Evolutionary conservation across 1,140 invertebrate species (phyloP), one percentile per base, ranked within the genome.

Genomic region (Uloborus diversus): DNA sequence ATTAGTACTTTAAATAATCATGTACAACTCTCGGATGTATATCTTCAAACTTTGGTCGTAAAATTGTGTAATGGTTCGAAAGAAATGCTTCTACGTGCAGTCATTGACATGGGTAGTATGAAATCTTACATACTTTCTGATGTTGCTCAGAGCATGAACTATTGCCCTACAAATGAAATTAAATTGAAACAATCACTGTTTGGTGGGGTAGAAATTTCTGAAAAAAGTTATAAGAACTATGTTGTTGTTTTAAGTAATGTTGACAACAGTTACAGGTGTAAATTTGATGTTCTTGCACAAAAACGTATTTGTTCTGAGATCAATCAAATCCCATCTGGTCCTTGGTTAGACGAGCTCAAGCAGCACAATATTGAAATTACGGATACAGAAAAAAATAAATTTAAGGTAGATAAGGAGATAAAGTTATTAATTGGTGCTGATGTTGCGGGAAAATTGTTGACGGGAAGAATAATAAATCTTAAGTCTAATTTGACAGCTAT

Each of bases 31-130:
- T 37, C 33, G 5, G 23, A 65, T 42, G 62, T 65, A 20, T 65
- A 42, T 65, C 4, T 65, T n/a, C 33, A 65, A 65, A 65, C 62
- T 42, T 42, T 65, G 37, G 25, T 65, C 13, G 62, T 65, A 11
- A 65, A 13, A 65, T 3, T 65, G n/a, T n/a, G n/a, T 20, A 65
- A 37, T 35, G 62, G 62, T 20, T 5, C 5, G 37, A 11, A 42
- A n/a, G 4, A 5, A 37, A 23, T 11, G 11, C 3, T 37, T 4
- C 14, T 65, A n/a, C 30, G 62, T 11, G 62, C 4, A 11, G 20
- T 65, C 5, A 35, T 65, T 14, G 62, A 65, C 23, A 35, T 3
- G 7, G 35, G 62, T 42, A 11, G 5, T 65, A 35, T 37, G 33
- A 65, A 27, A 65, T 20, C 11, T 35, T 65, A 65, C 23, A 65